Conservation (phyloP, 2,888 invertebrate genomes). For the Mayetiola destructor region DNA sequence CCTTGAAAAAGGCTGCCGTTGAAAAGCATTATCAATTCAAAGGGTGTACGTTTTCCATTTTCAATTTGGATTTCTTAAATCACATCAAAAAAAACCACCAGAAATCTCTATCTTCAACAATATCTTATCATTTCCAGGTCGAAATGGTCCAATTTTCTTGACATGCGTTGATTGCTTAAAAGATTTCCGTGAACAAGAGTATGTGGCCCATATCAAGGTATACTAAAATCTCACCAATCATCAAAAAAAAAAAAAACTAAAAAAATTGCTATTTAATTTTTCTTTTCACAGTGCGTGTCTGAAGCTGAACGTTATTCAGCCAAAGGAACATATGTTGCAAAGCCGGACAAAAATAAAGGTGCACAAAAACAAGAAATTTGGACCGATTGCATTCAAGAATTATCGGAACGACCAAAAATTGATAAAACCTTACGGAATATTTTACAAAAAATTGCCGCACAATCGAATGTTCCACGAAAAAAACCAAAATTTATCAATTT, state of each 20-base stretch:
- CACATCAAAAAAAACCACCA: too few species aligned
- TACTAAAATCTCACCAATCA: background rate
- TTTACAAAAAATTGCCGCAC: conserved; percentile 52
- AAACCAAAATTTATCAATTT: conserved; percentile 71
- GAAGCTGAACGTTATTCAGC: conserved; percentile 82
- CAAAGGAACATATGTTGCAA: conserved; percentile 58
- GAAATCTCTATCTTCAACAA: too few species aligned
- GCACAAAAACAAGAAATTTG: conserved; percentile 75
- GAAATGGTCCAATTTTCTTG: conserved; percentile 43
- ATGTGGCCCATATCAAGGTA: conserved; percentile 54
- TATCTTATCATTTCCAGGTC: too few species aligned
- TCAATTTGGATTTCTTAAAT: background rate
- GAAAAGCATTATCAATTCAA: conserved; percentile 69
- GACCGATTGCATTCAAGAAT: conserved; percentile 37
- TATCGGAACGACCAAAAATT: conserved; percentile 17
- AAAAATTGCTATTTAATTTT: background rate
- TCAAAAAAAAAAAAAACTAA: background rate
- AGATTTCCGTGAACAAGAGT: conserved; percentile 68
- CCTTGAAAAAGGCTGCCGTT: conserved; percentile 80
- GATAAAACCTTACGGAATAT: background rate
- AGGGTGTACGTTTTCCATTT: conserved; percentile 40
- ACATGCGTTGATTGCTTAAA: conserved; percentile 90
- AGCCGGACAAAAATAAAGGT: conserved; percentile 60
- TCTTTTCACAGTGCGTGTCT: conserved; percentile 52
- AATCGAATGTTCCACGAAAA: conserved; percentile 74